Evolutionary conservation across 2,888 invertebrate species (phyloP).

Genomic region (Acronicta psi): DNA sequence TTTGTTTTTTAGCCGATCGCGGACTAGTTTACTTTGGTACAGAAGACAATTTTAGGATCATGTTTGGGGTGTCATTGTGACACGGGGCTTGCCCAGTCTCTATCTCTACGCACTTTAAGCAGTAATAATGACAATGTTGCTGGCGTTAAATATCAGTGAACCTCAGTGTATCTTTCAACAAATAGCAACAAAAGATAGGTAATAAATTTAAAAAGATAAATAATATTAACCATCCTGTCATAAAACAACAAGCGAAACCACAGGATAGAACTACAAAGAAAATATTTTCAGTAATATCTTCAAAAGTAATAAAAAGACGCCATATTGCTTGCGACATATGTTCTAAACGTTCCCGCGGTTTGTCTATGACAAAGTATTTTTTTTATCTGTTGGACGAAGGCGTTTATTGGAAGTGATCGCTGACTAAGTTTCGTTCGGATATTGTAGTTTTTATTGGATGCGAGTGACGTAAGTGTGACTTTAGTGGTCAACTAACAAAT

Average conservation of each 20-base stretch:
- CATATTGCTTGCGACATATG: slow-evolving; percentile 59
- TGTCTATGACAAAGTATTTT: slow-evolving; percentile 67
- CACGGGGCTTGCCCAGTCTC: too few species aligned
- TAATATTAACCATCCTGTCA: slow-evolving; percentile 5
- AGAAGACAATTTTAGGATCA: too few species aligned
- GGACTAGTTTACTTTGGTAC: too few species aligned
- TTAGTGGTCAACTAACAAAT: slow-evolving; percentile 37
- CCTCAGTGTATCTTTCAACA: not conserved
- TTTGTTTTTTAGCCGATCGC: too few species aligned
- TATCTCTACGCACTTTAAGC: too few species aligned
- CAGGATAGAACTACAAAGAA: slow-evolving; percentile 28
- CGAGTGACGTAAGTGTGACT: slow-evolving; percentile 18
- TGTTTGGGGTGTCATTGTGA: too few species aligned
- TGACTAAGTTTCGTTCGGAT: slow-evolving; percentile 52
- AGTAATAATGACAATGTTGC: too few species aligned
- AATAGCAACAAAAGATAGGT: not conserved
- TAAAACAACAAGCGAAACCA: slow-evolving; percentile 30
- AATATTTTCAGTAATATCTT: slow-evolving; percentile 52
- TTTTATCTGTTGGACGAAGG: slow-evolving; percentile 53
- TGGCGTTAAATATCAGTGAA: too few species aligned
- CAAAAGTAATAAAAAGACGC: slow-evolving; percentile 58
- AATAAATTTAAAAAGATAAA: not conserved
- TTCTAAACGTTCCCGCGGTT: slow-evolving; percentile 58
- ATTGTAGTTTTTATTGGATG: slow-evolving; percentile 56
- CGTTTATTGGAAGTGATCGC: slow-evolving; percentile 56